Conservation (phyloP, 2,888 invertebrate genomes). For the Celastrina argiolus region DNA sequence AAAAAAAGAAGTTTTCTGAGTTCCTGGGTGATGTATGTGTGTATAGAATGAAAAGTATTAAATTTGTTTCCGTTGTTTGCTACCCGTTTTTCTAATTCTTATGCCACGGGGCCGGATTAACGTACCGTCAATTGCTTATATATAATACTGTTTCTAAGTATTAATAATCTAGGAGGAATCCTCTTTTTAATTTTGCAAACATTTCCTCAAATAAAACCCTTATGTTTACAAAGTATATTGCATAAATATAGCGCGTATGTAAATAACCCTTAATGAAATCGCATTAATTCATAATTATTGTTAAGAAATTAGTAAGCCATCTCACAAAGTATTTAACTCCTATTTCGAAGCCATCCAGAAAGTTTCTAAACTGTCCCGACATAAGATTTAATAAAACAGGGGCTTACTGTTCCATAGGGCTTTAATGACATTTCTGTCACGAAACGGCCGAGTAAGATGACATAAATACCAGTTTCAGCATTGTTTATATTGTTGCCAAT, state of each 20-base stretch:
- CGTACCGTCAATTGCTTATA: no score
- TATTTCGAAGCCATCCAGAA: constrained; percentile 1
- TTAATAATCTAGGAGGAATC: no score
- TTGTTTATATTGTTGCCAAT: constrained; percentile 9
- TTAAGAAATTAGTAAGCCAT: not conserved
- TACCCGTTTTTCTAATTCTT: no score
- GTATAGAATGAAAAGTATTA: no score
- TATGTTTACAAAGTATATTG: not conserved
- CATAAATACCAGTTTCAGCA: not conserved
- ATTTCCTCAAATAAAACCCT: not conserved
- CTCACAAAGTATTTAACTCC: not conserved
- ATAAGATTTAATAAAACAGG: constrained; percentile 18
- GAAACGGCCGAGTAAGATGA: not conserved
- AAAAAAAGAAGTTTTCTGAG: no score
- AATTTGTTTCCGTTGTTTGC: no score
- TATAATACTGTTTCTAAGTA: no score
- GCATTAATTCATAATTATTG: not conserved
- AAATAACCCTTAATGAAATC: not conserved
- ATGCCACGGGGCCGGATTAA: no score
- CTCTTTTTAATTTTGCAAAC: no score
- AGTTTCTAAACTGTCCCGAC: constrained; percentile 15
- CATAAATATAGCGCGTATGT: no score
- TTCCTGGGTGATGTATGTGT: no score
- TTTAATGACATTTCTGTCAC: constrained; percentile 15
- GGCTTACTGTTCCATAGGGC: constrained; percentile 11